Conservation (phyloP, 2,888 invertebrate species). For the Ganaspis brasiliensis region DNA sequence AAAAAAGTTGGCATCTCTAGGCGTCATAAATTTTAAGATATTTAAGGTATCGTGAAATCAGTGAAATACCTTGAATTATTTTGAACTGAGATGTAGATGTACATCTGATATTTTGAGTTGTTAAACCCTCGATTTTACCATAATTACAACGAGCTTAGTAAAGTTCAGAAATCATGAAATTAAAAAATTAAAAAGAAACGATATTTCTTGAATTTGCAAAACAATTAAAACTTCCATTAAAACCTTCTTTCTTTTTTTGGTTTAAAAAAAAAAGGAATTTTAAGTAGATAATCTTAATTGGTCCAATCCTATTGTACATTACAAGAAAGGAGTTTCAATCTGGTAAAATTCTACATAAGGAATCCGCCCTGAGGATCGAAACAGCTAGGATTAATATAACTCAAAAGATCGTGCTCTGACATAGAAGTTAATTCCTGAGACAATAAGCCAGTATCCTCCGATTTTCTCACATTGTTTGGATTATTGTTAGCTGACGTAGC, state of each 20-base stretch:
- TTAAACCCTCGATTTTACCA: no score
- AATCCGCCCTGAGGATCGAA: conserved; percentile 85
- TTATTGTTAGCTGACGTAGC: conserved; percentile 81
- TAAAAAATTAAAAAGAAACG: background rate
- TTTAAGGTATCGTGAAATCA: no score
- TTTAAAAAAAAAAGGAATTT: no score
- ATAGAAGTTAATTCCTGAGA: conserved; percentile 90
- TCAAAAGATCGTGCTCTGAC: conserved; percentile 93
- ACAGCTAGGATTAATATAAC: conserved; percentile 94
- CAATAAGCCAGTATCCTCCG: conserved; percentile 81
- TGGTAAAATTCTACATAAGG: conserved; percentile 72
- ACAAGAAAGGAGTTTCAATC: background rate
- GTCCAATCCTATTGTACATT: conserved; percentile 2
- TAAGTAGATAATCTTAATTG: no score
- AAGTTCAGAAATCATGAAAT: background rate
- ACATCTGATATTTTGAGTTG: no score
- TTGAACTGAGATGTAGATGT: no score
- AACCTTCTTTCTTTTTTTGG: background rate
- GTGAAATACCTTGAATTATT: no score
- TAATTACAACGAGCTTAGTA: background rate
- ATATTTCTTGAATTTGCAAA: background rate
- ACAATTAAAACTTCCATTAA: no score
- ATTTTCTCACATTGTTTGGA: conserved; percentile 81
- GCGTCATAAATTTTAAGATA: no score
- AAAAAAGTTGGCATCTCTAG: no score